phyloP scores from a whole-genome alignment of 2,113 vertebrate species.

The Mirounga angustirostris region DNA sequence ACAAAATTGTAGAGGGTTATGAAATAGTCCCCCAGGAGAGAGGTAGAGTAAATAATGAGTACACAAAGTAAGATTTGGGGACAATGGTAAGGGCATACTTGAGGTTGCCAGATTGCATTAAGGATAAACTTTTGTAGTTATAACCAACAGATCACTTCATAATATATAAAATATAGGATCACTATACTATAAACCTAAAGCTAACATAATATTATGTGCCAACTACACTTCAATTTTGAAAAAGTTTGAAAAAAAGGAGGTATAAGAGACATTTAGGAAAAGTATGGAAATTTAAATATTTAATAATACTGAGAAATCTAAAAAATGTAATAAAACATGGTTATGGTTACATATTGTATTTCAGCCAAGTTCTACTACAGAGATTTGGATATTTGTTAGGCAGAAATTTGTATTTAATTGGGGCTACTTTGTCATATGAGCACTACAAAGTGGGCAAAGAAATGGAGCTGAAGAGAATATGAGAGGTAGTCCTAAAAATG shows the following conservation, averaged over 20 bases:
- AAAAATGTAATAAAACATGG: neutral
- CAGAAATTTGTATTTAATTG: neutral
- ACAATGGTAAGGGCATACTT: neutral
- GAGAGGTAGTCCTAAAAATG: neutral
- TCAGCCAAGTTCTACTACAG: neutral
- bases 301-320: neutral
- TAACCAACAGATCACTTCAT: neutral
- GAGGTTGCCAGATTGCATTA: neutral
- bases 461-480: neutral
- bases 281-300: neutral
- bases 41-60: neutral
- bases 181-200: neutral
- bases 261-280: neutral
- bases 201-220: neutral
- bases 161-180: neutral
- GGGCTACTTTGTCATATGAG: neutral
- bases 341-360: neutral
- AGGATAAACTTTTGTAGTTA: neutral
- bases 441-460: neutral
- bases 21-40: neutral
- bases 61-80: neutral
- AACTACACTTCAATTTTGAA: neutral
- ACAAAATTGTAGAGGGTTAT: neutral
- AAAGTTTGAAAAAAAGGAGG: neutral
- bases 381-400: neutral